Evolutionary conservation across 2,797 vertebrate genomes (phyloP).

Genomic region (Amniataba percoides): DNA sequence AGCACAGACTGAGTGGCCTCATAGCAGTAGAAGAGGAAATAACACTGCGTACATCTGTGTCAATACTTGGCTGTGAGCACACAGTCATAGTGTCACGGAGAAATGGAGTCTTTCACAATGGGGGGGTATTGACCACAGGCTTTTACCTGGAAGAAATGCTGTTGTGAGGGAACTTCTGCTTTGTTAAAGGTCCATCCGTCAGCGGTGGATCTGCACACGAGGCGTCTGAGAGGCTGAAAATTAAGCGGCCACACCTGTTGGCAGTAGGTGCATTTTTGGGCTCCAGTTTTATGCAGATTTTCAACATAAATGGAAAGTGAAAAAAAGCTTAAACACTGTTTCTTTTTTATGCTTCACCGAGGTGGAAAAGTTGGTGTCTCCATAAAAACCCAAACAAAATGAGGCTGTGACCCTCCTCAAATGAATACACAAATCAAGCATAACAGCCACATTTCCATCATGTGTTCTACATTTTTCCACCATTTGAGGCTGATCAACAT

Average conservation of each 20-base stretch:
- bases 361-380: not conserved
- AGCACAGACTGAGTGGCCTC: constrained; percentile 51
- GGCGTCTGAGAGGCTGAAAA: constrained; percentile 10
- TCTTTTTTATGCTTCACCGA: not conserved
- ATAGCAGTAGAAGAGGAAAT: constrained; percentile 35
- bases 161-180: constrained; percentile 28
- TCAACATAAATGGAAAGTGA: not conserved
- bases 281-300: not conserved
- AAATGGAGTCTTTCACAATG: constrained; percentile 51
- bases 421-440: not conserved
- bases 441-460: not conserved
- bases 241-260: constrained; percentile 24
- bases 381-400: not conserved
- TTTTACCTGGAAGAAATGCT: constrained; percentile 50
- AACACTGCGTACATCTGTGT: constrained; percentile 56
- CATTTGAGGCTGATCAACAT: not conserved
- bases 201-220: constrained; percentile 19
- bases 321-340: not conserved
- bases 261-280: not conserved
- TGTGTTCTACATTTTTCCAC: not conserved
- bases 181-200: constrained; percentile 39
- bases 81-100: constrained; percentile 49
- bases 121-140: constrained; percentile 46
- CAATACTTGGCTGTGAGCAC: constrained; percentile 45
- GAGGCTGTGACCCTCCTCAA: not conserved